These are phyloP conservation scores for Dicrostonyx torquatus DNA, from an alignment of 2,797 vertebrate species.

Conservation along the genomic window DNA sequence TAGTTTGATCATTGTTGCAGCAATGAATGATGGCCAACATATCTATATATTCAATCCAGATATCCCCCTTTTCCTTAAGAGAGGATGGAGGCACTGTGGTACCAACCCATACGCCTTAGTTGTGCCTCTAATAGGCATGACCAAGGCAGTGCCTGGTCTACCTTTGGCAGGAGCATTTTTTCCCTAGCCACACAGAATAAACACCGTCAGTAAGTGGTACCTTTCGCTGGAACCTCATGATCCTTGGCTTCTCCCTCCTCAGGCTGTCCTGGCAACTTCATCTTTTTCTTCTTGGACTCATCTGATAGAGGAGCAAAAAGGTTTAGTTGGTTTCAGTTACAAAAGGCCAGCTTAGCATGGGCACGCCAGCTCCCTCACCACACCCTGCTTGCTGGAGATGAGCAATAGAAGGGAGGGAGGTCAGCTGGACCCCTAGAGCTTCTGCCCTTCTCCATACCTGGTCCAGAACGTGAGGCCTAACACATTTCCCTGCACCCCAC, in stretches of 20 bases:
- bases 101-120: neutral
- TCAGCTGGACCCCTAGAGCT: neutral
- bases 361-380: fast-evolving
- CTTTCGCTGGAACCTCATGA: conserved; percentile 80
- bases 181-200: neutral
- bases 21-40: neutral
- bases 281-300: conserved; percentile 83
- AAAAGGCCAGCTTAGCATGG: fast-evolving
- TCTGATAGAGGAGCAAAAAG: conserved; percentile 77
- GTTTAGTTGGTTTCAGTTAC: neutral
- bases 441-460: fast-evolving
- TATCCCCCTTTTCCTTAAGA: neutral
- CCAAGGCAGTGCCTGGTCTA: fast-evolving
- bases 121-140: neutral
- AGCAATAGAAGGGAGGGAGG: neutral
- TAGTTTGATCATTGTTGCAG: neutral
- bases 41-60: neutral
- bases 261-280: conserved; percentile 74
- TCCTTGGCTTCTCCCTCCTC: conserved; percentile 75
- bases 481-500: fast-evolving
- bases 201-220: conserved; percentile 70
- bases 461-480: neutral
- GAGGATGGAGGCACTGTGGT: too few species aligned
- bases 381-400: too few species aligned
- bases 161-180: neutral